These are phyloP conservation scores for Nycticebus coucang DNA, from an alignment of 2,113 vertebrate species.

Conservation along the genomic window DNA sequence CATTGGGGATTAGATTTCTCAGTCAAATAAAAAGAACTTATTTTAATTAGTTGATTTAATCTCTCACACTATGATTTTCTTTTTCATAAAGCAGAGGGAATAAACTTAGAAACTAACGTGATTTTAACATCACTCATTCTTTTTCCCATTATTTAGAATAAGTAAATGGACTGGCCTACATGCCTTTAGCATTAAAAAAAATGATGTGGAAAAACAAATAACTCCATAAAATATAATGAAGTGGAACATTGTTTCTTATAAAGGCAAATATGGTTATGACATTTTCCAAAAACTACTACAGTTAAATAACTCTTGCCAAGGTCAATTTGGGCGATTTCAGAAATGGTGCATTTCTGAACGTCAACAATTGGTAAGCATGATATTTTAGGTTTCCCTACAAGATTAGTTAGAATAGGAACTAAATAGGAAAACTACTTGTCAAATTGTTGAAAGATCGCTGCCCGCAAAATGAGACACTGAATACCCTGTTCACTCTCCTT, in stretches of 20 bases:
- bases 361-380: not conserved
- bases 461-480: not conserved
- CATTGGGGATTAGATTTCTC: not conserved
- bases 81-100: not conserved
- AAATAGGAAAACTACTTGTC: not conserved
- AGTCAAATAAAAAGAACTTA: not conserved
- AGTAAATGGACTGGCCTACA: not conserved
- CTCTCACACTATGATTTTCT: not conserved
- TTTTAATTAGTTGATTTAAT: not conserved
- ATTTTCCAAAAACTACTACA: not conserved
- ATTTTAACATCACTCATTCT: not conserved
- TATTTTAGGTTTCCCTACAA: not conserved
- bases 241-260: not conserved
- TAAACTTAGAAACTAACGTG: not conserved
- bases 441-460: not conserved
- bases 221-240: not conserved
- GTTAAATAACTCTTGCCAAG: constrained; percentile 7
- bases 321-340: not conserved
- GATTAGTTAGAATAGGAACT: not conserved
- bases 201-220: not conserved
- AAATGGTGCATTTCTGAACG: not conserved
- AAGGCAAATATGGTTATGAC: not conserved
- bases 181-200: constrained; percentile 33
- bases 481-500: not conserved
- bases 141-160: not conserved